Evolutionary conservation across 2,797 vertebrate genomes (phyloP), one percentile per base, ranked within the genome.

Genomic region (Chiloscyllium punctatum): DNA sequence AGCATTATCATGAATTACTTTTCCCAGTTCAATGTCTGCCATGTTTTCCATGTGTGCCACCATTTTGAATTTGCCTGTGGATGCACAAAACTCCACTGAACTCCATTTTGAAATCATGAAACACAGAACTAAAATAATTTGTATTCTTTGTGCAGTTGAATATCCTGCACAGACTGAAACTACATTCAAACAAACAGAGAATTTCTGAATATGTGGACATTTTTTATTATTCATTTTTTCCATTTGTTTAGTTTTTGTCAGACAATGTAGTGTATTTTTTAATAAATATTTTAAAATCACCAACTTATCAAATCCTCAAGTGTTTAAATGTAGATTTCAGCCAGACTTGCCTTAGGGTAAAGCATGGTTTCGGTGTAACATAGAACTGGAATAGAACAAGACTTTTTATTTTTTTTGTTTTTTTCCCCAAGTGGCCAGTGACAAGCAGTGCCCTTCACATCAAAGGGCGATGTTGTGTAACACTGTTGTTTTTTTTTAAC

Each of bases 321-420:
- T 42, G 90, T 69, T 92, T 92, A 21, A 92, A 69, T 92, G 66
- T 42, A 69, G 37, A 92, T 92, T 69, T 68, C 90, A 92, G 66
- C 69, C n/a, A 92, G 66, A 92, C n/a, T 69, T 66, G 30, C 90
- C 90, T 25, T 0, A 69, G 90, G 90, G 66, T 92, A 69, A 42
- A 69, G 37, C n/a, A 11, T 92, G 37, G 4, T 37, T 23, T 1
- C 3, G 37, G 21, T 37, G 37, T 42, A 69, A 3, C 23, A 2
- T 69, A 69, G 11, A n/a, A 92, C 68, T 91, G 66, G 66, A 92
- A 42, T 27, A 4, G n/a, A 69, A 68, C 21, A 21, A 68, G 7
- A 2, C n/a, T 68, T 92, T 69, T 42, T 69, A 37, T n/a, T n/a
- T n/a, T n/a, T n/a, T n/a, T n/a, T n/a, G n/a, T n/a, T n/a, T n/a